Evolutionary conservation across 1,140 invertebrate genomes (phyloP).

Genomic region (Musca domestica): DNA sequence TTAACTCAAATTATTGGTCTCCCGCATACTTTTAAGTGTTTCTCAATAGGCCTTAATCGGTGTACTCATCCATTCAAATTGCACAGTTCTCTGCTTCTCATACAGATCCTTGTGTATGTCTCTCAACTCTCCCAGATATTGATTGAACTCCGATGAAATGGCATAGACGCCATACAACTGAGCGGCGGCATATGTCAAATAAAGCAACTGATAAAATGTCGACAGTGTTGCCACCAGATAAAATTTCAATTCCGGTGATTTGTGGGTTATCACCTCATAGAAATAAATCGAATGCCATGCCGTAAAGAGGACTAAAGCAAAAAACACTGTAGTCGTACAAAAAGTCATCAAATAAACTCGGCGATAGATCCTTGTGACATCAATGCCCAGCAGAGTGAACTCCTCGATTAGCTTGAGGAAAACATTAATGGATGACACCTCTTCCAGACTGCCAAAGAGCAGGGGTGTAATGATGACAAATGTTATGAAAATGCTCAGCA

Average conservation of each 20-base stretch:
- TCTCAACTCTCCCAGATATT: slow-evolving; percentile 19
- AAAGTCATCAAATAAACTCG: slow-evolving; percentile 20
- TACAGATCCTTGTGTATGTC: slow-evolving; percentile 16
- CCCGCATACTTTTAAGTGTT: no score
- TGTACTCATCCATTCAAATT: no score
- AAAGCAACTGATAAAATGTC: slow-evolving; percentile 29
- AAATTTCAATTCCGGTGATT: slow-evolving; percentile 14
- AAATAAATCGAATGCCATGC: slow-evolving; percentile 30
- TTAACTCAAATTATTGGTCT: no score
- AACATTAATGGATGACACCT: slow-evolving; percentile 25
- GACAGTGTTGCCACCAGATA: slow-evolving; percentile 29
- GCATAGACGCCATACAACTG: slow-evolving; percentile 24
- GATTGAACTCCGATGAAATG: slow-evolving; percentile 28
- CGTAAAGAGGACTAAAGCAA: background rate
- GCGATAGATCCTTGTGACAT: slow-evolving; percentile 19
- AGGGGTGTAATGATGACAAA: slow-evolving; percentile 19
- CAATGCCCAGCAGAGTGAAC: slow-evolving; percentile 22
- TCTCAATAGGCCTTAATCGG: no score
- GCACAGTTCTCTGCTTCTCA: background rate
- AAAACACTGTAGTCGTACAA: background rate
- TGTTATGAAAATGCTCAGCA: background rate
- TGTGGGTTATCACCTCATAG: slow-evolving; percentile 27
- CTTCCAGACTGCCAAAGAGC: slow-evolving; percentile 13
- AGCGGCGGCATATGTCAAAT: slow-evolving; percentile 27
- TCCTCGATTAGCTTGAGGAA: slow-evolving; percentile 21